Conservation (phyloP, 2,113 vertebrate species). For the Lepus americanus region DNA sequence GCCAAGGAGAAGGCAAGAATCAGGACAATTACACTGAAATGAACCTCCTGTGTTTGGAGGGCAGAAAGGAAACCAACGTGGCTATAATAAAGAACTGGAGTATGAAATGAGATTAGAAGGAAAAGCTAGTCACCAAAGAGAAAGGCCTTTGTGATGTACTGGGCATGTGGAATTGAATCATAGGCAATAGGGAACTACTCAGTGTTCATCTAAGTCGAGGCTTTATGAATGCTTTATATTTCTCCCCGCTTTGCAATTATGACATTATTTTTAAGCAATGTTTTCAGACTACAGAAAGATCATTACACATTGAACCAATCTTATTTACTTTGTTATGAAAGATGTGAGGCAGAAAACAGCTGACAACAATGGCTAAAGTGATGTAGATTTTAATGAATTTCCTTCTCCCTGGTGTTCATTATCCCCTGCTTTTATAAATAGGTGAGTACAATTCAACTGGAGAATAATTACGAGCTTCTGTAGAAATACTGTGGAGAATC, state of each 20-base stretch:
- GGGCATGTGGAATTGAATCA: not conserved
- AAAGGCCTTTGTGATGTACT: not conserved
- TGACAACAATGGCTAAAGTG: constrained; percentile 7
- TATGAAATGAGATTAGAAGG: not conserved
- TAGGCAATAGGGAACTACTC: not conserved
- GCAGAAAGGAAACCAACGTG: not conserved
- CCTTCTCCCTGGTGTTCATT: not conserved
- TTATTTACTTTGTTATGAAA: constrained; percentile 57
- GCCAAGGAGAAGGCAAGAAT: not conserved
- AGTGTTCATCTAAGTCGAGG: not conserved
- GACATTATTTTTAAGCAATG: not conserved
- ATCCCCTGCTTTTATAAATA: constrained; percentile 50
- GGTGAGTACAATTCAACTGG: not conserved
- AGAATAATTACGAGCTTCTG: constrained; percentile 53
- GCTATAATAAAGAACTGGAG: not conserved
- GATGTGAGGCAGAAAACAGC: not conserved
- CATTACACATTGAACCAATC: constrained; percentile 30
- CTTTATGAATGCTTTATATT: not conserved
- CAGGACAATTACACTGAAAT: not conserved
- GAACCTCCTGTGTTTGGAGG: not conserved
- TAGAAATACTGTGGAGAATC: not conserved
- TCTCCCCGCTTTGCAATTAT: not conserved
- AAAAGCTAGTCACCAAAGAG: not conserved
- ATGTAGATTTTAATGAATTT: constrained; percentile 40
- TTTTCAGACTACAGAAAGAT: constrained; percentile 30